Evolutionary conservation across 53 echinoderm and acorn worm genomes (phyloP), one percentile per base, ranked within the genome.

Genomic region (Zoroaster sp.): DNA sequence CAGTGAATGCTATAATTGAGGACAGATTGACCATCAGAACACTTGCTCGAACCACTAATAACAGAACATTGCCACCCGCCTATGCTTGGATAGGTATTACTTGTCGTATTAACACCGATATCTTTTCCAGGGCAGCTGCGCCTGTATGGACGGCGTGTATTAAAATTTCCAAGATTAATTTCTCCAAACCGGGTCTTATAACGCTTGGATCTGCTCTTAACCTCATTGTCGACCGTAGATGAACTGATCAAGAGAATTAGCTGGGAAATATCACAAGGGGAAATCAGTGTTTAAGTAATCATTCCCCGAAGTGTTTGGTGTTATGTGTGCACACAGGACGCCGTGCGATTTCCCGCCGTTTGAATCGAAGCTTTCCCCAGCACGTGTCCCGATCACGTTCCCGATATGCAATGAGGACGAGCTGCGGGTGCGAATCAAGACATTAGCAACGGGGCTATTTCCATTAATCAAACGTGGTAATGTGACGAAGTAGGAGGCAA

Each of bases 331-430:
- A 33, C 40, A 74, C 25, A 13, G 74, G 44, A 9, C 41, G 28
- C 25, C 33, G 74, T 7, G 21, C 18, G 47, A 52, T 35, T 14
- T 75, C 23, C 47, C 9, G 5, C 40, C 59, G 59, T 7, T 20
- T 18, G 55, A 13, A 15, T 52, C n/a, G 38, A 49, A 7, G 34
- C 25, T 21, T 37, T 13, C 15, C 52, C 35, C 40, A 35, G 40
- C 59, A 55, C 39, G 78, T 78, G 78, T 40, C 20, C n/a, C 10
- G 39, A 54, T 39, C 78, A 59, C 78, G 78, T 78, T 78, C 59
- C 59, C 4, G 35, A 17, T 9, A 17, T 25, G 54, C 37, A 36
- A 54, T 37, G 59, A 23, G 54, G 32, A 47, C 5, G 76, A 32
- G 14, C 51, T 13, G 28, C 52, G 36, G 49, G 78, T 23, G 63